These are phyloP conservation scores for Leptodactylus fuscus DNA, from an alignment of 2,113 vertebrate genomes.

Conservation along the genomic window DNA sequence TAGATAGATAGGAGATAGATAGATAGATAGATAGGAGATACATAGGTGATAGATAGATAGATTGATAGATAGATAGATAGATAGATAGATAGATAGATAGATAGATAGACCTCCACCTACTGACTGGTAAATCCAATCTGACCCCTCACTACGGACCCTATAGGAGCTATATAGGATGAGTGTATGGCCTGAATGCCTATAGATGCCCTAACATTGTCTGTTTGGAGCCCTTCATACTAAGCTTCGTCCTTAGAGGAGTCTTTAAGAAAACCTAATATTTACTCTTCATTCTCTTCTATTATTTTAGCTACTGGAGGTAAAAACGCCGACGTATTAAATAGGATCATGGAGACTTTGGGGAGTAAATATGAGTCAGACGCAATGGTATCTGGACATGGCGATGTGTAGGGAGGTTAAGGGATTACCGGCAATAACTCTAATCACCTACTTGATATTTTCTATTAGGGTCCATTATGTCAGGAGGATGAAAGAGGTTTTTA, in stretches of 20 bases:
- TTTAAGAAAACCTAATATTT: slow-evolving; percentile 30
- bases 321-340: slow-evolving; percentile 1
- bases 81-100: too few relatives aligned
- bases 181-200: neutral
- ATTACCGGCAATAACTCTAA: slow-evolving; percentile 41
- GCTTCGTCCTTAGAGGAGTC: neutral
- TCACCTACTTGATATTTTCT: slow-evolving; percentile 53
- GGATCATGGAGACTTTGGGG: slow-evolving; percentile 15
- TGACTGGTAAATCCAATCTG: too few relatives aligned
- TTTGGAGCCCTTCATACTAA: neutral
- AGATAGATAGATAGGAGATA: too few relatives aligned
- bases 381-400: neutral
- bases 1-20: too few relatives aligned
- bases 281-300: neutral
- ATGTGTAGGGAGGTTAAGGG: slow-evolving; percentile 52
- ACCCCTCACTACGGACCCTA: too few relatives aligned
- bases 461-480: slow-evolving; percentile 43
- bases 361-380: slow-evolving; percentile 50
- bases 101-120: too few relatives aligned
- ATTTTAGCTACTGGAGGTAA: slow-evolving; percentile 23
- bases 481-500: slow-evolving; percentile 41
- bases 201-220: neutral
- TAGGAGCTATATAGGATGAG: too few relatives aligned
- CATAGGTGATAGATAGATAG: too few relatives aligned
- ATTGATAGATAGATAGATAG: too few relatives aligned